These are phyloP conservation scores for Echinarachnius parma DNA, from an alignment of 53 echinoderm and acorn worm species.

Conservation along the genomic window DNA sequence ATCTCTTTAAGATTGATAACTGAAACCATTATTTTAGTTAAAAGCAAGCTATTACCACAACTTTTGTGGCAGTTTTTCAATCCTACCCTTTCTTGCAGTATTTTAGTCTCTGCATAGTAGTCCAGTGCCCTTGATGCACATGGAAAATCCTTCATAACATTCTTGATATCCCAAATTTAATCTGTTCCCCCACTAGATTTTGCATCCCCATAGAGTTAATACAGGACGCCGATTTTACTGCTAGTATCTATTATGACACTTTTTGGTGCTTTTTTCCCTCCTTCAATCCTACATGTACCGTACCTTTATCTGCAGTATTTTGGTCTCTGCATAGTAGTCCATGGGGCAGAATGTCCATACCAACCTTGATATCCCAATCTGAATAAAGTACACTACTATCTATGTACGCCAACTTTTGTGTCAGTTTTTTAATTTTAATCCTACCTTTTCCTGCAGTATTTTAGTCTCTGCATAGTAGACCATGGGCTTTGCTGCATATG, in stretches of 20 bases:
- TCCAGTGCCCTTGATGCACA: slow-evolving; percentile 77
- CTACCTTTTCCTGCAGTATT: slow-evolving; percentile 92
- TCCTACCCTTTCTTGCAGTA: slow-evolving; percentile 90
- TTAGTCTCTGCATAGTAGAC: slow-evolving; percentile 89
- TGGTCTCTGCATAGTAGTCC: slow-evolving; percentile 85
- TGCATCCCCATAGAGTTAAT: no score
- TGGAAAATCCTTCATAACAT: slow-evolving; percentile 77
- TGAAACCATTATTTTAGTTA: no score
- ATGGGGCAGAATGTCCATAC: slow-evolving; percentile 79
- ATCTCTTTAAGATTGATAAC: no score
- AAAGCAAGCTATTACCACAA: no score
- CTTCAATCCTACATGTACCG: no score
- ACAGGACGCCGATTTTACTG: no score
- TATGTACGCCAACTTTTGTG: no score
- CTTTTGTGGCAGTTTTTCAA: no score
- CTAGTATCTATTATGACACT: no score
- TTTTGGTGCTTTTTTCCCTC: no score
- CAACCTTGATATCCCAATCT: slow-evolving; percentile 79
- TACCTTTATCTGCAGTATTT: slow-evolving; percentile 90
- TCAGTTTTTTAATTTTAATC: no score
- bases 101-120: slow-evolving; percentile 88
- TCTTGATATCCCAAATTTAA: slow-evolving; percentile 88
- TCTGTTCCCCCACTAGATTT: no score
- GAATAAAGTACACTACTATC: slow-evolving; percentile 94
- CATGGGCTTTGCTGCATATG: slow-evolving; percentile 75